Evolutionary conservation across 2,797 vertebrate genomes (phyloP).

Genomic region (Peromyscus aztecus): DNA sequence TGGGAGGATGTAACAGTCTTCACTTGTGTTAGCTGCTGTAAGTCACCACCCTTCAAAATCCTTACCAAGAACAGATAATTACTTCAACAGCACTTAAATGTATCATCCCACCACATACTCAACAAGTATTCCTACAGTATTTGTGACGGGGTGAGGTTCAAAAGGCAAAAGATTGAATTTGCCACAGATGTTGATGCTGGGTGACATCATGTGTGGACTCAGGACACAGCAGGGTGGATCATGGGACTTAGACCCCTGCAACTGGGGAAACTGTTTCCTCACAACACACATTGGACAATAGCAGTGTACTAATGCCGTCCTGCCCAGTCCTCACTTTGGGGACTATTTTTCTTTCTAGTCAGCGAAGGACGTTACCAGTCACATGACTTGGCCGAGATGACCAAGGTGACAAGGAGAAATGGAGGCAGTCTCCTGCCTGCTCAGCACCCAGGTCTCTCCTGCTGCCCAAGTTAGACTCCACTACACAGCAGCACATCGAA

Average conservation of each 20-base stretch:
- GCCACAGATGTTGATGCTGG: not conserved
- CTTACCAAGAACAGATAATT: not conserved
- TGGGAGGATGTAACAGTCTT: not conserved
- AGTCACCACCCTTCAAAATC: conserved; percentile 8
- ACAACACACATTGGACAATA: not conserved
- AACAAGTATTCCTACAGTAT: not conserved
- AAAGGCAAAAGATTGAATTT: not conserved
- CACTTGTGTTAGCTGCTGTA: not conserved
- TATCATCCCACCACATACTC: conserved; percentile 11
- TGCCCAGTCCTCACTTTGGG: not conserved
- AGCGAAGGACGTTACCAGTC: not conserved
- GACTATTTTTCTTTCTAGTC: not conserved
- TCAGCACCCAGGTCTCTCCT: not conserved
- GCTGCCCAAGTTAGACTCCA: not conserved
- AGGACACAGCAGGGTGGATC: not conserved
- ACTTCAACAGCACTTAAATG: conserved; percentile 3
- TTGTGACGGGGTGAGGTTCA: not conserved
- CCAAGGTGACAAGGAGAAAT: not conserved
- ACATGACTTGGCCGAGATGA: not conserved
- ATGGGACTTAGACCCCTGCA: not conserved
- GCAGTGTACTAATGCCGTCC: not conserved
- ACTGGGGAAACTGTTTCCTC: not conserved
- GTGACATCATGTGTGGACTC: not conserved
- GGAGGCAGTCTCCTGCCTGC: not conserved
- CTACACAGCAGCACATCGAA: not conserved